These are phyloP conservation scores for Stictonetta naevosa DNA, from an alignment of 2,113 vertebrate species.

Conservation along the genomic window DNA sequence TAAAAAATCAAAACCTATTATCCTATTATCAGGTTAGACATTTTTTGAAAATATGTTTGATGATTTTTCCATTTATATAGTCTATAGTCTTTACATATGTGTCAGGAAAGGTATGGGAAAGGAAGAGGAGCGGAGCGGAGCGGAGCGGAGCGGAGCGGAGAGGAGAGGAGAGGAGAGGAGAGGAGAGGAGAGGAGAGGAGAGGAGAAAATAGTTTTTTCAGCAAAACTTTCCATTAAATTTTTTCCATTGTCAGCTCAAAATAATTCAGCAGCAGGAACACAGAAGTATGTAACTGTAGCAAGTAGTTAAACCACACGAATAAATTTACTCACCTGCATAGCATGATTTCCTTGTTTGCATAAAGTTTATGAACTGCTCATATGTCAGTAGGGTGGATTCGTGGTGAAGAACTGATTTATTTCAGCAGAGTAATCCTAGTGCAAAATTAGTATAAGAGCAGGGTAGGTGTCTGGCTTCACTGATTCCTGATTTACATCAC, in stretches of 20 bases:
- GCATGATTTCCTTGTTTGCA: not conserved
- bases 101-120: not conserved
- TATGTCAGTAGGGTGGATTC: not conserved
- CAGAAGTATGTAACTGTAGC: not conserved
- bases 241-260: too few species aligned
- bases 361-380: constrained; percentile 24
- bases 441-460: not conserved
- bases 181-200: not conserved
- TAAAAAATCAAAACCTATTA: not conserved
- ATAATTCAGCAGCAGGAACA: not conserved
- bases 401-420: constrained; percentile 41
- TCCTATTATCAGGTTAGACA: not conserved
- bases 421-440: not conserved
- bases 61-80: not conserved
- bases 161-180: not conserved
- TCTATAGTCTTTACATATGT: fast-evolving
- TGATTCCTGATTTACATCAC: constrained; percentile 27
- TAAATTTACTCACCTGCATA: constrained; percentile 44
- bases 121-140: not conserved
- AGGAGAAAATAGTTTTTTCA: too few species aligned
- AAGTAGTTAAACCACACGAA: not conserved
- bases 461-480: constrained; percentile 4
- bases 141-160: too few species aligned
- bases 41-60: not conserved
- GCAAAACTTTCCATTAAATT: not conserved